These are phyloP conservation scores for Petrocephalus microphthalmus DNA, from an alignment of 2,113 vertebrate genomes.

Conservation along the genomic window DNA sequence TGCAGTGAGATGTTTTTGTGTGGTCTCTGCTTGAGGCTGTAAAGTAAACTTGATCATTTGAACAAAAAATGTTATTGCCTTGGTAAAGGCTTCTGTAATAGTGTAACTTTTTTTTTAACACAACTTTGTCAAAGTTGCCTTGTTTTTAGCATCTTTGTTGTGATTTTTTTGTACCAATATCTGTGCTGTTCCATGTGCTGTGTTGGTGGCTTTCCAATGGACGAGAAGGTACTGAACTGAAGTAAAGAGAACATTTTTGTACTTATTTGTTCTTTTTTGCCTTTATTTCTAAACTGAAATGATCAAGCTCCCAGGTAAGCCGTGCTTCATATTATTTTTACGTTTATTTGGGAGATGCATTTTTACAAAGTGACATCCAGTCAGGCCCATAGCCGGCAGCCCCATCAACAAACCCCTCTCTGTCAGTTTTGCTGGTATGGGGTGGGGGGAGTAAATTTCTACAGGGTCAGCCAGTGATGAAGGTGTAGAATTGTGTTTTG, in stretches of 20 bases:
- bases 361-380: neutral
- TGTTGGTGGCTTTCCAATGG: conserved; percentile 51
- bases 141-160: conserved; percentile 51
- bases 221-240: conserved; percentile 60
- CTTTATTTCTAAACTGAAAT: conserved; percentile 16
- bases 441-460: neutral
- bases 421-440: neutral
- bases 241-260: conserved; percentile 61
- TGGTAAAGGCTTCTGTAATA: conserved; percentile 50
- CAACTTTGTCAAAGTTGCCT: conserved; percentile 62
- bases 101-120: conserved; percentile 41
- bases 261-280: conserved; percentile 37
- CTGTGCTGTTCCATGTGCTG: conserved; percentile 60
- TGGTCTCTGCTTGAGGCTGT: conserved; percentile 48
- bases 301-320: conserved; percentile 29
- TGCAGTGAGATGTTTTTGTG: conserved; percentile 58
- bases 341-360: neutral
- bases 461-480: neutral
- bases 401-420: neutral
- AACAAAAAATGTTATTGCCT: conserved; percentile 47
- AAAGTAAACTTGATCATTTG: conserved; percentile 58
- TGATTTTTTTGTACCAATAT: conserved; percentile 51
- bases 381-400: neutral
- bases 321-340: neutral
- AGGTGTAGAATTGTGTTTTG: neutral